Base-by-base conservation (phyloP, 2,888 invertebrate species). In the Mesochorus sp. region DNA sequence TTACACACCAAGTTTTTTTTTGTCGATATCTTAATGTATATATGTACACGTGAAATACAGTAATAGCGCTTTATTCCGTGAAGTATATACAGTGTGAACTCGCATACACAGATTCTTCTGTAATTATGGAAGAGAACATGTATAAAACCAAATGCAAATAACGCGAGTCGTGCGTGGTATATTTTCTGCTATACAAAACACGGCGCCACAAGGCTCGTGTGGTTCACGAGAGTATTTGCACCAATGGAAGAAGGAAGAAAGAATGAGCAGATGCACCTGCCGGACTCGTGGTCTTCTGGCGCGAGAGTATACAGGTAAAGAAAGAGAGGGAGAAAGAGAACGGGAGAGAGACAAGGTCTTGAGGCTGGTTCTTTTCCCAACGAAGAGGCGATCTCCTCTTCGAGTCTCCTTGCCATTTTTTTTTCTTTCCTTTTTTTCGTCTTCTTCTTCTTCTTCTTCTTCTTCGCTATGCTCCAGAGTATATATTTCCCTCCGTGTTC, bases 251-350 rank as follows among this genome's bases (percentile, higher is more conserved):
- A 79, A 47, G n/a, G 71, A n/a, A 74, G 74, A 74, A 55, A 53
- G 53, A 64, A 74, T n/a, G 61, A 74, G 68, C 24, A 53, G 59
- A 74, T 88, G 89, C 89, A 88, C 89, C 89, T 89, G 88, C 88
- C 85, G 86, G 83, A 82, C 80, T 82, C 77, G 75, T 70, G 81
- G 81, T n/a, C 72, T 67, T 26, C 37, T 81, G 26, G 53, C 53
- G 37, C 44, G 31, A 37, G 73, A 66, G 76, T 70, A 67, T 67
- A 53, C 10, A 37, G n/a, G 31, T n/a, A 26, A n/a, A 44, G 6
- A 19, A n/a, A n/a, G n/a, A n/a, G n/a, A n/a, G n/a, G n/a, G n/a
- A n/a, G n/a, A n/a, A n/a, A n/a, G n/a, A n/a, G n/a, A n/a, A n/a
- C n/a, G n/a, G 53, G 21, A 39, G 51, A 39, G 62, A 74, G 62